Percentiles rank a stretch among this genome's conserved stretches.
Conservation (phyloP, 1,140 invertebrate species). For the Conus betulinus region DNA sequence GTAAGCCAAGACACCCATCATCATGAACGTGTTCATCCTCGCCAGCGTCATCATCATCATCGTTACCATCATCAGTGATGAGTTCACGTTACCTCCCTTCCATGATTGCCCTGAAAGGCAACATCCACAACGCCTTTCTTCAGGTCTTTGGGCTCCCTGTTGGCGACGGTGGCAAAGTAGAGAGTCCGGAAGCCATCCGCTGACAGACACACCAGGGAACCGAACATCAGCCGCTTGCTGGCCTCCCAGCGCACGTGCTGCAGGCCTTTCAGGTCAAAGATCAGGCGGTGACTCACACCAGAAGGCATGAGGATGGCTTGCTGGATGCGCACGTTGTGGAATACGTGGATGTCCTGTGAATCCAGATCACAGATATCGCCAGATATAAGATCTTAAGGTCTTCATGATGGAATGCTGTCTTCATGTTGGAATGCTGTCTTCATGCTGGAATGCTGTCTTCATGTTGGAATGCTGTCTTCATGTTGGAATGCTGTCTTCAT, state of each 20-base stretch:
- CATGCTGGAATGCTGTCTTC: no score
- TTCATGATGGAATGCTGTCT: no score
- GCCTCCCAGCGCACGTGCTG: neutral
- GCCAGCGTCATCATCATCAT: neutral
- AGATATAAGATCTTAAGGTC: no score
- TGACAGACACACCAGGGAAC: constrained; percentile 84
- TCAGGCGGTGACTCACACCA: constrained; percentile 56
- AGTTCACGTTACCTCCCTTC: neutral
- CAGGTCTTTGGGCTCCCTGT: constrained; percentile 76
- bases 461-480: no score
- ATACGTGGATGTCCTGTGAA: constrained; percentile 48
- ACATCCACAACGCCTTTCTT: constrained; percentile 56
- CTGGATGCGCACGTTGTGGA: constrained; percentile 55
- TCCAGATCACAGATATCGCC: no score
- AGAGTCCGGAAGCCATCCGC: constrained; percentile 82
- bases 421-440: no score
- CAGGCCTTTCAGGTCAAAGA: constrained; percentile 54
- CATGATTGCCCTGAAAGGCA: constrained; percentile 70
- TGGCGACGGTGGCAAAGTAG: constrained; percentile 82
- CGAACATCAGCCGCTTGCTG: constrained; percentile 81
- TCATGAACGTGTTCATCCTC: no score
- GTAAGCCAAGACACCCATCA: no score
- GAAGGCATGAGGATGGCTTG: constrained; percentile 37
- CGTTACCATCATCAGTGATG: neutral
- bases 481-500: no score